A percentile compares a stretch with the other conserved stretches of the same genome.
Conservation (phyloP, 2,888 invertebrate genomes). For the Anagyrus pseudococci region DNA sequence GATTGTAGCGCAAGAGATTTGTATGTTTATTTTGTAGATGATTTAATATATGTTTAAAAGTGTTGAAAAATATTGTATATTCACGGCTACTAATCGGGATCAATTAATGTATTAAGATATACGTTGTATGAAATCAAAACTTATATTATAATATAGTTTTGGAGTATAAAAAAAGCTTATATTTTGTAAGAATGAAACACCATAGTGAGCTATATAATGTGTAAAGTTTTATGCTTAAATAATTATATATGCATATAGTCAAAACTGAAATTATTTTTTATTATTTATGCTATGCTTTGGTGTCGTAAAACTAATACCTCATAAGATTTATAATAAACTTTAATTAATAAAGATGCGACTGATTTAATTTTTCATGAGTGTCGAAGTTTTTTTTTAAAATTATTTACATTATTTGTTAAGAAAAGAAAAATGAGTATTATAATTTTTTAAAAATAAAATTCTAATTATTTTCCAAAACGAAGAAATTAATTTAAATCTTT, state of each 20-base stretch:
- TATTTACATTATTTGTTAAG: too few relatives aligned
- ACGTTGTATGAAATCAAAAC: conserved; percentile 44
- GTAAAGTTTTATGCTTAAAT: conserved; percentile 34
- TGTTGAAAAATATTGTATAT: conserved; percentile 51
- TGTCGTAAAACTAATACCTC: conserved; percentile 37
- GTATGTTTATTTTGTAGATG: conserved; percentile 54
- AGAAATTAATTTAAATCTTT: too few relatives aligned
- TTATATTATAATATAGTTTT: conserved; percentile 45
- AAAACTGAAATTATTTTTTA: conserved; percentile 27
- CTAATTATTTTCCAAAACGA: too few relatives aligned
- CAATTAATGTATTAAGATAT: conserved; percentile 50
- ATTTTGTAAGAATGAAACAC: conserved; percentile 34
- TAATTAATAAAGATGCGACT: conserved; percentile 38
- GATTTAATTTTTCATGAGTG: conserved; percentile 31
- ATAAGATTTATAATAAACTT: conserved; percentile 37
- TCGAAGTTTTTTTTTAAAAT: conserved; percentile 17
- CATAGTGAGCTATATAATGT: conserved; percentile 32
- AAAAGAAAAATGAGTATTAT: too few relatives aligned
- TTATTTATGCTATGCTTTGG: conserved; percentile 40
- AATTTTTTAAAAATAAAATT: too few relatives aligned
- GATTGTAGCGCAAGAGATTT: conserved; percentile 38
- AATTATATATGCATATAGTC: conserved; percentile 31
- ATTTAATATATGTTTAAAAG: conserved; percentile 53
- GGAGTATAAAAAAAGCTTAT: conserved; percentile 34
- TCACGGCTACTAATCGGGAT: conserved; percentile 47